phyloP scores from a whole-genome alignment of 2,113 vertebrate species.

The Myodes glareolus region DNA sequence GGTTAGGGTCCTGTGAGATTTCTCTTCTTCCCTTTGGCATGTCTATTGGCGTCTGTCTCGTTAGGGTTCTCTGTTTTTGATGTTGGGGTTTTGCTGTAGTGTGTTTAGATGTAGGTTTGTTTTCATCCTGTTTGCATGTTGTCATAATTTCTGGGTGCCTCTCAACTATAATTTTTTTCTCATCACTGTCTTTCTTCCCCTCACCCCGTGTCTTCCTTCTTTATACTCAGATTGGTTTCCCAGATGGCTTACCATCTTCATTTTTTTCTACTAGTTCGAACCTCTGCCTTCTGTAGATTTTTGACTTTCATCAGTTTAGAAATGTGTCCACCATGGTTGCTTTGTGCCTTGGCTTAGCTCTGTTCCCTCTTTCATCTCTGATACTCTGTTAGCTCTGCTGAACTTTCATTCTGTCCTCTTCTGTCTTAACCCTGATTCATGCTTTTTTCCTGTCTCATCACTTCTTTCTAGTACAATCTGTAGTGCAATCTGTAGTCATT shows the following conservation, averaged over 20 bases:
- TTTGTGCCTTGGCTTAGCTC: neutral
- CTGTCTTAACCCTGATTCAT: neutral
- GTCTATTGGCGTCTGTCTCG: neutral
- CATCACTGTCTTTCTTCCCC: neutral
- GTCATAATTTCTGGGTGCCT: neutral
- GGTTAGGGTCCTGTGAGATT: neutral
- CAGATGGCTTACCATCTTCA: neutral
- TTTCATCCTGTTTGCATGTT: neutral
- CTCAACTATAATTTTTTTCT: neutral
- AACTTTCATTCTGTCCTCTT: neutral
- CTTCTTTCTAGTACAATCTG: neutral
- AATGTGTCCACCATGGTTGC: neutral
- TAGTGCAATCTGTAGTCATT: neutral
- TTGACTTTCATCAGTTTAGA: neutral
- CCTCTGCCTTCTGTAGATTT: neutral
- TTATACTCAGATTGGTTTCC: neutral
- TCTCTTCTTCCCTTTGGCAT: too few relatives aligned
- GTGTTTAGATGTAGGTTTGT: neutral
- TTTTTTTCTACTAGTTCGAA: neutral
- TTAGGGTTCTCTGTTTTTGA: neutral
- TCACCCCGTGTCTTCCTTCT: neutral
- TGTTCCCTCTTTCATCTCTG: neutral
- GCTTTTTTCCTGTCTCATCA: neutral
- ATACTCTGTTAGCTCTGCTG: neutral
- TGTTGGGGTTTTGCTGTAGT: neutral